A percentile compares a stretch with the other conserved stretches of the same genome.
Conservation (phyloP, 92 coral and sea anemone genomes). For the Scolanthus callimorphus region DNA sequence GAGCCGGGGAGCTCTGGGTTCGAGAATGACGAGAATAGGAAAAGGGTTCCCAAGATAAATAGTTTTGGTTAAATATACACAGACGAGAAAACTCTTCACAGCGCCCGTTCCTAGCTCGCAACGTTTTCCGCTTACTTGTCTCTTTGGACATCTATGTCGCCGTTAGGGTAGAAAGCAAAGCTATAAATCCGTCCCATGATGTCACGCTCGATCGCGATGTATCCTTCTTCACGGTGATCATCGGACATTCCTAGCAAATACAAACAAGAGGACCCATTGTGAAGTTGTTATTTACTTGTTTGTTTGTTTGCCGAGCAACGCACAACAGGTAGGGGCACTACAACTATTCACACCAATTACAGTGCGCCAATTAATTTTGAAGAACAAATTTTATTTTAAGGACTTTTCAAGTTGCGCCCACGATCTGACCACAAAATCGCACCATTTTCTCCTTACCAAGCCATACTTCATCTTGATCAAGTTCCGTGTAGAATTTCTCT, state of each 20-base stretch:
- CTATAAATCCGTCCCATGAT: slow-evolving; percentile 82
- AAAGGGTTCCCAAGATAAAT: too few relatives aligned
- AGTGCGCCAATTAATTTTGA: too few relatives aligned
- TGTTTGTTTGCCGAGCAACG: too few relatives aligned
- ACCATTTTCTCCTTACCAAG: slow-evolving; percentile 53
- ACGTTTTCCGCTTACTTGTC: slow-evolving; percentile 84
- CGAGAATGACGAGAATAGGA: too few relatives aligned
- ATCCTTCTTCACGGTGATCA: slow-evolving; percentile 68
- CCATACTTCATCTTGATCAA: slow-evolving; percentile 83
- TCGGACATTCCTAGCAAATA: slow-evolving; percentile 70
- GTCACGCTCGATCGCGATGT: slow-evolving; percentile 75
- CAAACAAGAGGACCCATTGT: slow-evolving; percentile 4
- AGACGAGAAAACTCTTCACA: not conserved
- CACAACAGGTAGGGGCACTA: too few relatives aligned
- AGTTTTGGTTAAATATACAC: too few relatives aligned
- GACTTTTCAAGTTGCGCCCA: too few relatives aligned
- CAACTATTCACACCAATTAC: too few relatives aligned
- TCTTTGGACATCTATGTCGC: slow-evolving; percentile 76
- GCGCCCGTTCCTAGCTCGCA: not conserved
- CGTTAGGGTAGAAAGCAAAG: slow-evolving; percentile 87
- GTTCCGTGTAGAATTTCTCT: slow-evolving; percentile 53
- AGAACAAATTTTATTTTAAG: too few relatives aligned
- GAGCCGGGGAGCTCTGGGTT: too few relatives aligned
- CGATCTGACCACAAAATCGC: too few relatives aligned
- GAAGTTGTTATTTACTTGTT: too few relatives aligned